Base-by-base conservation (phyloP, 2,797 vertebrate species). In the Phataginus tetradactyla region DNA sequence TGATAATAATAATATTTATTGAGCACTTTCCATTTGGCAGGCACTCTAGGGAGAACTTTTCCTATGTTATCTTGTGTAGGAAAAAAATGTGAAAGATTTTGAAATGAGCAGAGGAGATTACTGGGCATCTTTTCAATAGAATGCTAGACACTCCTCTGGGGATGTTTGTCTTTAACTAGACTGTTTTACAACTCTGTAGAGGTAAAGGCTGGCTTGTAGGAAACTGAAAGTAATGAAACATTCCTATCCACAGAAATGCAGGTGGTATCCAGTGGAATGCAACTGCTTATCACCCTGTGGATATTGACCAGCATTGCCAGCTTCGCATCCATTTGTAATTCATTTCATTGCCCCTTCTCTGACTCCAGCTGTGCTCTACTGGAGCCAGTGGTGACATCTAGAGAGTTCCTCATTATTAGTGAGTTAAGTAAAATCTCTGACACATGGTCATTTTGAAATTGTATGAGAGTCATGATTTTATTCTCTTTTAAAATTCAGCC, bases 111-210 rank as follows among this genome's bases (percentile, higher is more conserved):
- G 61, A 53, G 74, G 51, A 85, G 42, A 79, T 45, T 32, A 74
- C 20, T 27, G 32, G 34, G 66, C 29, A 25, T 49, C 10, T 42
- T 84, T 53, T 51, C 63, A 14, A 4, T 37, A 68, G 32, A 80
- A 69, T 14, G 18, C 20, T 27, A 21, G 49, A n/a, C 37, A 29
- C 5, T 1, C 5, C 29, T 39, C 29, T n/a, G 0, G 0, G 4
- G 42, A 20, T 53, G 7, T 75, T 64, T 49, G 15, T 53, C 63
- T 92, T 77, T 86, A n/a, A 42, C 72, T 21, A 29, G 90, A 71
- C n/a, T 51, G 29, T 51, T 72, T 45, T 15, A 29, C 25, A 37
- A 37, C 5, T 69, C 55, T 49, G 18, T 11, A 55, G 25, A 42
- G 59, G 45, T 83, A n/a, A 90, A 23, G 53, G 29, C 68, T 39